Evolutionary conservation across 2,888 invertebrate genomes (phyloP).

Genomic region (Meiosimyza decipiens): DNA sequence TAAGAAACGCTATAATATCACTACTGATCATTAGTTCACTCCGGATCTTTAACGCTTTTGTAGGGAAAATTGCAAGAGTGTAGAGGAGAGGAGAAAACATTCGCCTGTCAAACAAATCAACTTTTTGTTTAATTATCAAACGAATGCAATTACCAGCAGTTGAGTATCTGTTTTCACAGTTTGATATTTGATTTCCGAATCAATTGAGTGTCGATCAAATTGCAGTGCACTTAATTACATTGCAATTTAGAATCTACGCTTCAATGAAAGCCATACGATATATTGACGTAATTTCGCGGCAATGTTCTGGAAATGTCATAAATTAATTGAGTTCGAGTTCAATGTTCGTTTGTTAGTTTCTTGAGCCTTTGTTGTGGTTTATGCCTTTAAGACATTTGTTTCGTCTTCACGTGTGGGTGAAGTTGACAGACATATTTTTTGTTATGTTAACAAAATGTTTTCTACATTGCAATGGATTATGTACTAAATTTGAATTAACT

Average conservation of each 20-base stretch:
- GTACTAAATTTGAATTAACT: not conserved
- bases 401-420: no score
- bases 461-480: no score
- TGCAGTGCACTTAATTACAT: not conserved
- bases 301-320: constrained; percentile 24
- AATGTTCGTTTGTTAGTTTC: constrained; percentile 7
- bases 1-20: no score
- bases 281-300: constrained; percentile 3
- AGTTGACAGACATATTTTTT: no score
- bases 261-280: not conserved
- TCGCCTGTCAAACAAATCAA: constrained; percentile 15
- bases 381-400: no score
- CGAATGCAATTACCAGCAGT: constrained; percentile 31
- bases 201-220: constrained; percentile 16
- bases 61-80: not conserved
- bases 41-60: no score
- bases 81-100: not conserved
- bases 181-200: constrained; percentile 15
- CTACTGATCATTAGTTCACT: no score
- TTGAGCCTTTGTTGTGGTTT: no score
- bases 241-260: constrained; percentile 2
- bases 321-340: constrained; percentile 32
- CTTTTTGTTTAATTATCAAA: constrained; percentile 14
- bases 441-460: no score
- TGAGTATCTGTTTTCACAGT: not conserved